Base-by-base conservation (phyloP, 2,113 vertebrate genomes). In the Rhineura floridana region DNA sequence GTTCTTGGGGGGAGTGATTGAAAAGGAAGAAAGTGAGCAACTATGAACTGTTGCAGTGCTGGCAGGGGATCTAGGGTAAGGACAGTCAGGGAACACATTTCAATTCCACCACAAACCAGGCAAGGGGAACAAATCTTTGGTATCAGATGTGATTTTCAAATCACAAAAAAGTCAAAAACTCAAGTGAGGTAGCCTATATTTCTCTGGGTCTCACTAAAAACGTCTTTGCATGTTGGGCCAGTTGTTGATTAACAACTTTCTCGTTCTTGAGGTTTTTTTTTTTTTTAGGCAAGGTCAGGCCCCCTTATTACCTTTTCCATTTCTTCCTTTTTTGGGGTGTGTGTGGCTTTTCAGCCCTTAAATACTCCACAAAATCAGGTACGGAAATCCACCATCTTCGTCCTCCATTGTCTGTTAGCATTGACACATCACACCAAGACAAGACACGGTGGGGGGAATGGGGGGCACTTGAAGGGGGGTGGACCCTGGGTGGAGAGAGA, bases 101-200 rank as follows among this genome's bases (percentile, higher is more conserved):
- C 0, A 36, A 50, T 85, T 95, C 97, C 98, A 97, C 97, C 97
- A 98, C 97, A 97, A 98, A 98, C 97, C 97, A 96, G 98, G 96
- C 97, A 98, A 98, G 98, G 96, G 96, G 97, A 97, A 98, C 97
- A 95, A 97, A 98, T 99, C 98, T 99, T 99, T 99, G 98, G 98
- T 99, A 99, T 99, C 97, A 97, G 97, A 97, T 96, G 98, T 98
- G 98, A 98, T 99, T 98, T 97, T 98, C 98, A 97, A 98, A 98
- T 98, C 98, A 98, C 98, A 97, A 97, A 97, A 97, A 97, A 78
- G 15, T 97, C 97, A 96, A 97, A 96, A 95, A 94, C 94, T 96
- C 95, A 96, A 98, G 97, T 99, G 98, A 99, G 99, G 98, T 99
- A 99, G 98, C 98, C 98, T 98, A 98, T 96, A 98, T 96, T 96